phyloP scores from a whole-genome alignment of 2,888 invertebrate genomes.

The Drosophila melanocephala region DNA sequence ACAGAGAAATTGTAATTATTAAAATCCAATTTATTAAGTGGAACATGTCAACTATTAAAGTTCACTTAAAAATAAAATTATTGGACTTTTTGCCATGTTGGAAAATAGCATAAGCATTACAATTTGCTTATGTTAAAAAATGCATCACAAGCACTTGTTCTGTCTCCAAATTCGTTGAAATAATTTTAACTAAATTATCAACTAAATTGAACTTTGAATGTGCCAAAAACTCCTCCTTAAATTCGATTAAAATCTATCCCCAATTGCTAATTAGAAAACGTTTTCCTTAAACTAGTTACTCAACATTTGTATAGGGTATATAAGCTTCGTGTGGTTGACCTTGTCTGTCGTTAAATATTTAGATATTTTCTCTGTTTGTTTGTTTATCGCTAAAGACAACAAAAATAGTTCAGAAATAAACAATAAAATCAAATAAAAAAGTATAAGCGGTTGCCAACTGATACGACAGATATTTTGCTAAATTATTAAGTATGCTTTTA shows the following conservation, averaged over 20 bases:
- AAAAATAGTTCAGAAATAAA: neutral
- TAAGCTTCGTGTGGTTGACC: neutral
- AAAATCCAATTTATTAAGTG: constrained; percentile 3
- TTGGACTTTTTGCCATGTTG: neutral
- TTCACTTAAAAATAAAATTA: neutral
- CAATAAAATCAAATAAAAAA: constrained; percentile 37
- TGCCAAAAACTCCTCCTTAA: neutral
- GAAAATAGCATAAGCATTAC: neutral
- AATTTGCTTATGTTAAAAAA: too few species aligned
- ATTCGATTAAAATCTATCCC: neutral
- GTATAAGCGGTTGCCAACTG: constrained; percentile 52
- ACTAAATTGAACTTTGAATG: neutral
- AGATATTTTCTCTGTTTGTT: constrained; percentile 5
- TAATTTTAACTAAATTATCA: neutral
- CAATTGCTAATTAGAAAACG: too few species aligned
- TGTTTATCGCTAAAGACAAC: constrained; percentile 17
- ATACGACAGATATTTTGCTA: constrained; percentile 52
- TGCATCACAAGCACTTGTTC: too few species aligned
- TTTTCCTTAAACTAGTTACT: neutral
- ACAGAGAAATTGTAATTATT: constrained; percentile 1
- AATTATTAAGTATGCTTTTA: constrained; percentile 79
- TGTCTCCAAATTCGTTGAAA: too few species aligned
- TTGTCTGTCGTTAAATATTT: constrained; percentile 10
- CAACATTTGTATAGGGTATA: neutral
- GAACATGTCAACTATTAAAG: neutral